Evolutionary conservation across 2,888 invertebrate genomes (phyloP).

Genomic region (Margaritifera margaritifera): DNA sequence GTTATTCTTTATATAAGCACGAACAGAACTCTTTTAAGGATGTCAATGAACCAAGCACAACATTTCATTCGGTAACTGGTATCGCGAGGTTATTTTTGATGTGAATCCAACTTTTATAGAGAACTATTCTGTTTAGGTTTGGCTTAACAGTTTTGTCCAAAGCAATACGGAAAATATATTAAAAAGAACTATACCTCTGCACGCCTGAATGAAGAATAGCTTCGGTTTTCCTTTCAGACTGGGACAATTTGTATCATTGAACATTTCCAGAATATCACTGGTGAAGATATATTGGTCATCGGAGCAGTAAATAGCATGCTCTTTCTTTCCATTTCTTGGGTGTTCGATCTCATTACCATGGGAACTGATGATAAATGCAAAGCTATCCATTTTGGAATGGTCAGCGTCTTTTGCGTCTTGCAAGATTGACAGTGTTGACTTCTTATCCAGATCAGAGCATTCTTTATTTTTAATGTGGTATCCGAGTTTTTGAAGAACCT

Average conservation of each 20-base stretch:
- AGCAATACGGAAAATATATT: too few species aligned
- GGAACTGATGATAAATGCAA: slow-evolving; percentile 32
- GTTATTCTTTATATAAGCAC: too few species aligned
- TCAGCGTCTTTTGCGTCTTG: slow-evolving; percentile 13
- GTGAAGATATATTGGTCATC: slow-evolving; percentile 32
- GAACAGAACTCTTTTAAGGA: too few species aligned
- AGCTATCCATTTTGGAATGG: slow-evolving; percentile 30
- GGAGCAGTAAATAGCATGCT: slow-evolving; percentile 34
- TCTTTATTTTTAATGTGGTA: slow-evolving; percentile 15
- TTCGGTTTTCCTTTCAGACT: slow-evolving; percentile 33
- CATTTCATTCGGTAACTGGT: too few species aligned
- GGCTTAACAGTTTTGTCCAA: too few species aligned
- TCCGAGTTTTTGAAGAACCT: slow-evolving; percentile 27
- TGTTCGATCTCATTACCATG: slow-evolving; percentile 30
- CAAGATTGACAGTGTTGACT: slow-evolving; percentile 18
- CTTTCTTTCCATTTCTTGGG: slow-evolving; percentile 15
- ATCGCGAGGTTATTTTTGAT: too few species aligned
- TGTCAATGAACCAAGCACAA: too few species aligned
- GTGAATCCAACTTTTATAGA: too few species aligned
- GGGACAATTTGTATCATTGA: slow-evolving; percentile 31
- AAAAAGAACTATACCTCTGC: slow-evolving; percentile 24
- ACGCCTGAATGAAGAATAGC: slow-evolving; percentile 37
- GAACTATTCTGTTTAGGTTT: too few species aligned
- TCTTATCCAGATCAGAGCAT: slow-evolving; percentile 19
- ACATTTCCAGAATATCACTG: slow-evolving; percentile 36